phyloP scores from a whole-genome alignment of 1,140 invertebrate genomes.

The Drosophila virilis region DNA sequence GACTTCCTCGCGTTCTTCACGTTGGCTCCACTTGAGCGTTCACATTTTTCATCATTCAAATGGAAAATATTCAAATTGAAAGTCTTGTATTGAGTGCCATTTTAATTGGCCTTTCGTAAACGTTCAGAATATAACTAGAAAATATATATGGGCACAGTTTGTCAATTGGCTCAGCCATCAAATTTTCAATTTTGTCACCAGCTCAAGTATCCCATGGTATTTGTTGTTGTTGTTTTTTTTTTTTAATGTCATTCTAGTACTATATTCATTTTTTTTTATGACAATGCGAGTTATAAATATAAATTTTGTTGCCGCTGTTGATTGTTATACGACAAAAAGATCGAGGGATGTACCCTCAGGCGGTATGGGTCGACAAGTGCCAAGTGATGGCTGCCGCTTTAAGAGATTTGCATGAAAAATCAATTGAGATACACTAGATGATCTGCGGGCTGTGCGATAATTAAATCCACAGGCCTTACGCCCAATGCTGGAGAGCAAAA shows the following conservation, averaged over 20 bases:
- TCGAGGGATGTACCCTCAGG: conserved; percentile 11
- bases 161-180: conserved; percentile 46
- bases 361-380: conserved; percentile 44
- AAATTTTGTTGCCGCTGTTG: conserved; percentile 62
- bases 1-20: too few species aligned
- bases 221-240: too few species aligned
- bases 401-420: conserved; percentile 47
- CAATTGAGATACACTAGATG: conserved; percentile 55
- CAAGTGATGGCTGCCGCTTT: conserved; percentile 43
- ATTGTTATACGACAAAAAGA: conserved; percentile 65
- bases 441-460: conserved; percentile 29
- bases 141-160: conserved; percentile 26
- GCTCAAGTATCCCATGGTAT: conserved; percentile 19
- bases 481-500: conserved; percentile 30
- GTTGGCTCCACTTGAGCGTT: conserved; percentile 32
- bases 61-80: conserved; percentile 48
- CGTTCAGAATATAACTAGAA: conserved; percentile 30
- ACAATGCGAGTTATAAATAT: conserved; percentile 67
- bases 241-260: conserved; percentile 34
- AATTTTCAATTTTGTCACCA: conserved; percentile 36
- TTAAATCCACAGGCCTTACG: background rate
- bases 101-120: conserved; percentile 37
- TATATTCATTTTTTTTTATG: conserved; percentile 68
- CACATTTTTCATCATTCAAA: conserved; percentile 73
- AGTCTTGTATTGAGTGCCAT: conserved; percentile 13